phyloP scores from a whole-genome alignment of 1,140 invertebrate genomes.

The Coelopa frigida region DNA sequence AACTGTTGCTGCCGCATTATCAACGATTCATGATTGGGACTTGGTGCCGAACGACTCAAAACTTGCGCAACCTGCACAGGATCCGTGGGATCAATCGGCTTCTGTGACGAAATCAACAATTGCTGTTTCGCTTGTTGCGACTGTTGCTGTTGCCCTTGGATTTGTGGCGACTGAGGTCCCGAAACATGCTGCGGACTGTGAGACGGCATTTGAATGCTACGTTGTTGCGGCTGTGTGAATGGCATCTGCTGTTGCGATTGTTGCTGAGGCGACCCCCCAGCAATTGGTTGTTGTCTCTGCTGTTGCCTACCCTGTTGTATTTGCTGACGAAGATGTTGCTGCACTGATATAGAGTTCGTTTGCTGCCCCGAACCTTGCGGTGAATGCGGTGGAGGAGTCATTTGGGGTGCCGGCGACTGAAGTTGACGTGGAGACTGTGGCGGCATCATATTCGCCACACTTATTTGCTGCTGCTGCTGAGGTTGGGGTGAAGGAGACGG shows the following conservation, averaged over 20 bases:
- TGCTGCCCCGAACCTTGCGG: conserved; percentile 21
- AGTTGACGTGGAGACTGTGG: conserved; percentile 37
- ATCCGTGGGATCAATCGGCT: conserved; percentile 38
- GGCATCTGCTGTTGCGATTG: conserved; percentile 19
- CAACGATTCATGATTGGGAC: conserved; percentile 38
- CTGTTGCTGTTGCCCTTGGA: conserved; percentile 13
- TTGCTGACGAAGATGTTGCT: conserved; percentile 42
- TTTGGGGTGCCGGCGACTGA: conserved; percentile 41
- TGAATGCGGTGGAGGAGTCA: conserved; percentile 37
- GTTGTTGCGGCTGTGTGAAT: conserved; percentile 25
- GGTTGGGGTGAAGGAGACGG: too few relatives aligned
- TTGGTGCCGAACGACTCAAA: conserved; percentile 32
- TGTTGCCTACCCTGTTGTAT: conserved; percentile 25
- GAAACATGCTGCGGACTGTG: conserved; percentile 34
- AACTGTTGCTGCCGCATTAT: conserved; percentile 40
- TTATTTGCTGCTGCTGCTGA: conserved; percentile 24
- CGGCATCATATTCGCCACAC: conserved; percentile 22
- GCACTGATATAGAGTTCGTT: conserved; percentile 33
- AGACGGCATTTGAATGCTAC: too few relatives aligned
- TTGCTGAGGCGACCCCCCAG: conserved; percentile 27
- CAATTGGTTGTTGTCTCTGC: conserved; percentile 26
- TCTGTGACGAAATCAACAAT: conserved; percentile 10
- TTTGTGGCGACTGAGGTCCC: conserved; percentile 34
- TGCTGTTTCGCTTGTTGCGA: conserved; percentile 12
- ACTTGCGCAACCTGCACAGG: conserved; percentile 40